Conservation (phyloP, 2,888 invertebrate genomes). For the Cheilosia vernalis region DNA sequence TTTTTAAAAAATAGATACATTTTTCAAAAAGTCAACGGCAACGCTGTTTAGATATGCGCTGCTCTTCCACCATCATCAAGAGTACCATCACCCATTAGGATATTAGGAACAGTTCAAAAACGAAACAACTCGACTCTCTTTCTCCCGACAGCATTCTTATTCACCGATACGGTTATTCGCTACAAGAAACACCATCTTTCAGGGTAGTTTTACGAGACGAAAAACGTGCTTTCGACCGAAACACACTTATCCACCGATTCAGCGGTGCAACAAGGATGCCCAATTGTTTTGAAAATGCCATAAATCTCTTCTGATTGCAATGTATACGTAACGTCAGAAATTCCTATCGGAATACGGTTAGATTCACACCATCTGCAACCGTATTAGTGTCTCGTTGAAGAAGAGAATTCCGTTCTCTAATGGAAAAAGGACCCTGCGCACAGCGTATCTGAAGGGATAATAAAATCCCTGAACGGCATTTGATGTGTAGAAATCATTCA, state of each 20-base stretch:
- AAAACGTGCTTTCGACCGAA: slow-evolving; percentile 66
- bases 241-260: neutral
- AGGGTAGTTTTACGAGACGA: slow-evolving; percentile 13
- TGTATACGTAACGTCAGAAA: neutral
- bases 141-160: neutral
- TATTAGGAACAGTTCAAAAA: slow-evolving; percentile 37
- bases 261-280: slow-evolving; percentile 32
- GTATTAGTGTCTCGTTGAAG: slow-evolving; percentile 27
- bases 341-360: slow-evolving; percentile 24
- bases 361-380: neutral
- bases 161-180: slow-evolving; percentile 46
- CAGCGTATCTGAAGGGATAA: slow-evolving; percentile 23
- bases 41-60: neutral
- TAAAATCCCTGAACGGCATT: slow-evolving; percentile 68
- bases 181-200: slow-evolving; percentile 46
- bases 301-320: slow-evolving; percentile 75
- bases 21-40: no score
- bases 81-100: slow-evolving; percentile 11
- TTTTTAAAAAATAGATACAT: no score
- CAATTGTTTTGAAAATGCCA: slow-evolving; percentile 77
- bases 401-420: slow-evolving; percentile 46
- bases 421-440: slow-evolving; percentile 46
- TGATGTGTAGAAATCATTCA: slow-evolving; percentile 73
- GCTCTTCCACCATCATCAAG: slow-evolving; percentile 2
- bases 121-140: slow-evolving; percentile 17